These are phyloP conservation scores for Chrysotoxum bicinctum DNA, from an alignment of 2,888 invertebrate species.

Conservation along the genomic window DNA sequence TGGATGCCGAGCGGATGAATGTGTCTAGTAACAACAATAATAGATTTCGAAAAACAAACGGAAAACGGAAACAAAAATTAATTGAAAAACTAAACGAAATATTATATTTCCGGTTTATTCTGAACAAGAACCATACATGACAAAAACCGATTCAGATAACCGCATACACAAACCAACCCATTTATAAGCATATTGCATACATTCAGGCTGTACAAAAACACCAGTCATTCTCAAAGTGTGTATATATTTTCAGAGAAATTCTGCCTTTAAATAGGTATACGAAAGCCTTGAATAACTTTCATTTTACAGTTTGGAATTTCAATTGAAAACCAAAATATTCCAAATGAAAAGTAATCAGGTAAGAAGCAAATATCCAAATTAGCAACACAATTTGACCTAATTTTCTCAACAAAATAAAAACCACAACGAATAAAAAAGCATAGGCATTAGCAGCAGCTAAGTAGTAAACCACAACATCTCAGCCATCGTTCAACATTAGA, in stretches of 20 bases:
- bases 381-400: conserved; percentile 27
- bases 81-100: neutral
- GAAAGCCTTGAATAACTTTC: neutral
- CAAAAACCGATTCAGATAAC: neutral
- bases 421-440: neutral
- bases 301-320: neutral
- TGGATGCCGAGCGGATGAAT: too few relatives aligned
- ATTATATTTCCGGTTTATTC: neutral
- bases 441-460: neutral
- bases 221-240: neutral
- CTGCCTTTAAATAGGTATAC: neutral
- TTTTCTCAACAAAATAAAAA: neutral
- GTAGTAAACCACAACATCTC: conserved; percentile 19
- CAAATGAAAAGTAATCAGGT: conserved; percentile 14
- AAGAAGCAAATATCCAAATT: too few relatives aligned
- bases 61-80: neutral
- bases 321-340: neutral
- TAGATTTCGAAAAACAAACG: neutral
- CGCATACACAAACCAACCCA: neutral
- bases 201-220: neutral
- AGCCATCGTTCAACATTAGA: conserved; percentile 40
- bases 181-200: neutral
- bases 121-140: neutral
- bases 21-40: too few relatives aligned
- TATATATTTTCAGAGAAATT: neutral